These are phyloP conservation scores for Brachymystax lenok DNA, from an alignment of 2,797 vertebrate genomes.

Conservation along the genomic window DNA sequence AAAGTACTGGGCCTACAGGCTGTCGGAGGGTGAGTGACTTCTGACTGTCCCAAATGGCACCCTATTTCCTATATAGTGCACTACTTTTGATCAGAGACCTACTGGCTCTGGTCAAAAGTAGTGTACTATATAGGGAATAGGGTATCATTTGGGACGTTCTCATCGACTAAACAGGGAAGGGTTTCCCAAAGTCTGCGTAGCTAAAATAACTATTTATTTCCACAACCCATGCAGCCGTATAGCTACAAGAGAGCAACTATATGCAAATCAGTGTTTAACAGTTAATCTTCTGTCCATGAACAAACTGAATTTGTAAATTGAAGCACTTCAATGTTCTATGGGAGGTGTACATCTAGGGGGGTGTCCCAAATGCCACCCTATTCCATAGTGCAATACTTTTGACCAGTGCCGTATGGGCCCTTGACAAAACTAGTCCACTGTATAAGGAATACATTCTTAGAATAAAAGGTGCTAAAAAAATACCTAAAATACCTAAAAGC, in stretches of 20 bases:
- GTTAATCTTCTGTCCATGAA: too few species aligned
- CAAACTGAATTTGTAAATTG: too few species aligned
- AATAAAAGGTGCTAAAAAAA: too few species aligned
- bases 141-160: neutral
- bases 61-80: neutral
- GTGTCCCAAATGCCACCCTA: too few species aligned
- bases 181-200: neutral
- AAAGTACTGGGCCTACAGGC: conserved; percentile 87
- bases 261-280: too few species aligned
- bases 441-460: too few species aligned
- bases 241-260: too few species aligned
- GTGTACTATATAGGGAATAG: neutral
- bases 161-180: neutral
- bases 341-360: too few species aligned
- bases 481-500: too few species aligned
- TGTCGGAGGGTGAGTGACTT: conserved; percentile 84
- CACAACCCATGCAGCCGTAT: too few species aligned
- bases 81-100: neutral
- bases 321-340: too few species aligned
- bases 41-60: conserved; percentile 4
- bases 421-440: too few species aligned
- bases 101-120: neutral
- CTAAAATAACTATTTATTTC: neutral
- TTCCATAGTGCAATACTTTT: neutral
- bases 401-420: neutral